phyloP scores from a whole-genome alignment of 2,113 vertebrate genomes.

The Pao palembangensis region DNA sequence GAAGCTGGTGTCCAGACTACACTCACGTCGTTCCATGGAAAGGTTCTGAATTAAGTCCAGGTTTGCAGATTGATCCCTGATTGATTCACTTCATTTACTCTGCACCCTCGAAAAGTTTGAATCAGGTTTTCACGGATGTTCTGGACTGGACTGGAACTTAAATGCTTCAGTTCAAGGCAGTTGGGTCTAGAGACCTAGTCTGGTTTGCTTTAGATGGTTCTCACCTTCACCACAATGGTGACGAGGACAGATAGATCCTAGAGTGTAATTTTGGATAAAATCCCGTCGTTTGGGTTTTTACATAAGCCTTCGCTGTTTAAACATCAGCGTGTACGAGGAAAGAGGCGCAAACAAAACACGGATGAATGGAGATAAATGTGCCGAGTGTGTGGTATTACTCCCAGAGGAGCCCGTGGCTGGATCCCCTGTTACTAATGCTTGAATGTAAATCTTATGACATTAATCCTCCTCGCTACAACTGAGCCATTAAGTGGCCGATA shows the following conservation, averaged over 20 bases:
- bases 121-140: no score
- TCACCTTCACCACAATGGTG: slow-evolving; percentile 7
- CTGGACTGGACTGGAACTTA: no score
- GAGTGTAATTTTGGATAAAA: slow-evolving; percentile 4
- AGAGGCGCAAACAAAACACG: slow-evolving; percentile 5
- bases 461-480: slow-evolving; percentile 46
- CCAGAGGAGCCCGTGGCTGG: slow-evolving; percentile 8
- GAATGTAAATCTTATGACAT: slow-evolving; percentile 53
- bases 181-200: no score
- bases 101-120: no score
- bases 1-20: no score
- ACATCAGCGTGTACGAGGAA: neutral
- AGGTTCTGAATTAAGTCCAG: no score
- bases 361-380: neutral
- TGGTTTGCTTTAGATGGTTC: slow-evolving; percentile 14
- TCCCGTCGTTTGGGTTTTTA: neutral
- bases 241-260: neutral
- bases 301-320: neutral
- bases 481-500: slow-evolving; percentile 43
- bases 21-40: no score
- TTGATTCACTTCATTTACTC: no score
- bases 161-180: no score
- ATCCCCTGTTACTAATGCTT: slow-evolving; percentile 31
- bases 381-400: slow-evolving; percentile 3
- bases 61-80: no score